These are phyloP conservation scores for Euglossa dilemma DNA, from an alignment of 1,140 invertebrate species.

Conservation along the genomic window DNA sequence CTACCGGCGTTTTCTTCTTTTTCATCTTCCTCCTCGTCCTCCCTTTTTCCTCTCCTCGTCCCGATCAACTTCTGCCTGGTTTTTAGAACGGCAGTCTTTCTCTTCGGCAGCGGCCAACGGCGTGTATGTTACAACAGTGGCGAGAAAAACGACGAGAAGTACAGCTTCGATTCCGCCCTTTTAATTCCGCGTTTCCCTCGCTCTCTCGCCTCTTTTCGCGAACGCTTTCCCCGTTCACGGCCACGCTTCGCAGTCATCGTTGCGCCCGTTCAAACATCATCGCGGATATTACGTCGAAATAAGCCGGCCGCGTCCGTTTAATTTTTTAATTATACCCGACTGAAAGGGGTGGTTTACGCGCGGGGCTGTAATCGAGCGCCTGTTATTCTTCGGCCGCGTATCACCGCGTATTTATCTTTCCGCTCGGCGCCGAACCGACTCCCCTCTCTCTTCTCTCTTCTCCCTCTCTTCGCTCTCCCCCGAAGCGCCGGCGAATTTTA, in stretches of 20 bases:
- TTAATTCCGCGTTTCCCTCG: neutral
- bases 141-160: constrained; percentile 48
- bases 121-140: constrained; percentile 60
- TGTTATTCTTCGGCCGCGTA: constrained; percentile 49
- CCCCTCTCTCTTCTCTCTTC: neutral
- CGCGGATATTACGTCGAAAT: constrained; percentile 16
- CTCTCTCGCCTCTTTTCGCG: neutral
- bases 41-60: neutral
- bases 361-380: constrained; percentile 32
- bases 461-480: no score
- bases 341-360: constrained; percentile 23
- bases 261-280: constrained; percentile 19
- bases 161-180: constrained; percentile 6
- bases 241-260: constrained; percentile 17
- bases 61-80: constrained; percentile 61
- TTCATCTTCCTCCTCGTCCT: neutral
- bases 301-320: constrained; percentile 8
- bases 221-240: neutral
- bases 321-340: constrained; percentile 42
- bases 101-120: constrained; percentile 41
- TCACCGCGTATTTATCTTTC: constrained; percentile 53
- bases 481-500: constrained; percentile 57
- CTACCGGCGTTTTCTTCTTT: constrained; percentile 51
- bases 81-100: constrained; percentile 27
- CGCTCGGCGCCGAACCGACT: constrained; percentile 38